A percentile compares a stretch with the other conserved stretches of the same genome.
These are phyloP conservation scores for Galerucella calmariensis DNA, from an alignment of 2,888 invertebrate species.

Conservation along the genomic window DNA sequence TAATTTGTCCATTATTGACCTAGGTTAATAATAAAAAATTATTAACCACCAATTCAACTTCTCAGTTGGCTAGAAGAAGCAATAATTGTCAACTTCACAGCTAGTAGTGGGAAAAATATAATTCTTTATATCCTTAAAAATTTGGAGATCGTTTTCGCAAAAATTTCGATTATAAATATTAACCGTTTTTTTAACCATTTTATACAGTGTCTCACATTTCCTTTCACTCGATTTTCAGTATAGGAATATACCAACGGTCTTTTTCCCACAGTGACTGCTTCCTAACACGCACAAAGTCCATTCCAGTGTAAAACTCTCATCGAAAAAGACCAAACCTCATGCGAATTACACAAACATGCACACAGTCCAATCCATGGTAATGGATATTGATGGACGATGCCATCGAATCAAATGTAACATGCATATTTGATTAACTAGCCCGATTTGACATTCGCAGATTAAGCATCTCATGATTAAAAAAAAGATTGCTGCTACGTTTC, in stretches of 20 bases:
- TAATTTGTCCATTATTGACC: too few relatives aligned
- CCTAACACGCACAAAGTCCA: constrained; percentile 57
- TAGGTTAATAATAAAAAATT: too few relatives aligned
- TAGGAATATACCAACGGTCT: constrained; percentile 40
- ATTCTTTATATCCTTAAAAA: too few relatives aligned
- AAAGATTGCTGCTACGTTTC: constrained; percentile 17
- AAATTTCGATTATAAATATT: too few relatives aligned
- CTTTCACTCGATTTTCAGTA: neutral
- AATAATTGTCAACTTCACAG: too few relatives aligned
- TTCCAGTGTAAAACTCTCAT: constrained; percentile 55
- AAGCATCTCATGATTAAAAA: constrained; percentile 35
- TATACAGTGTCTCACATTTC: neutral
- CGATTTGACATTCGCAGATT: constrained; percentile 50
- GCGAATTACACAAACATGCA: constrained; percentile 55
- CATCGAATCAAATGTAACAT: constrained; percentile 49
- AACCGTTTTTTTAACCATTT: too few relatives aligned
- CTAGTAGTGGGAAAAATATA: too few relatives aligned
- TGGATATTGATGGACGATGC: constrained; percentile 55
- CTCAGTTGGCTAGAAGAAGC: too few relatives aligned
- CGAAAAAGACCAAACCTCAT: constrained; percentile 53
- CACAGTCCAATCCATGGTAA: constrained; percentile 51
- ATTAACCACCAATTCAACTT: too few relatives aligned
- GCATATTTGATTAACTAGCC: constrained; percentile 56
- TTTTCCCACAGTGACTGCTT: constrained; percentile 56
- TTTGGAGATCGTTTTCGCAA: too few relatives aligned